phyloP scores from a whole-genome alignment of 1,140 invertebrate species.

The Lucilia sericata region DNA sequence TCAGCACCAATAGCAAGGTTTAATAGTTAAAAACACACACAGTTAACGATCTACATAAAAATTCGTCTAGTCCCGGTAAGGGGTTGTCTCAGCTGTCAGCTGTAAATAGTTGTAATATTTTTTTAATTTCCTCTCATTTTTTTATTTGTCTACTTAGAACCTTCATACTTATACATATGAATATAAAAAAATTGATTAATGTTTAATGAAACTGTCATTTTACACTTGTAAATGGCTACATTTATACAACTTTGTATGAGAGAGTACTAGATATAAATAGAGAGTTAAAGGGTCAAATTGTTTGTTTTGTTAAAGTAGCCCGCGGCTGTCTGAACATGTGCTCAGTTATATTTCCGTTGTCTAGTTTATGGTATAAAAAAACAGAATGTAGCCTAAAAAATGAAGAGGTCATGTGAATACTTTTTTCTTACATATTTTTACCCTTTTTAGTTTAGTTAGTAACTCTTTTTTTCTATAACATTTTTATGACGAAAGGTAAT shows the following conservation, averaged over 20 bases:
- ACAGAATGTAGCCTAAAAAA: not conserved
- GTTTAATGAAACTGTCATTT: slow-evolving; percentile 43
- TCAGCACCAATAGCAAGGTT: slow-evolving; percentile 7
- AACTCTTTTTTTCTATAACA: not conserved
- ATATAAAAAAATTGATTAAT: slow-evolving; percentile 25
- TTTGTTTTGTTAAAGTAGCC: slow-evolving; percentile 22
- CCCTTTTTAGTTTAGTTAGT: not conserved
- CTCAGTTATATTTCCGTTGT: slow-evolving; percentile 28
- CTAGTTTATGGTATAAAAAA: not conserved
- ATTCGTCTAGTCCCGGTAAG: not conserved
- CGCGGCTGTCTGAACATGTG: slow-evolving; percentile 32
- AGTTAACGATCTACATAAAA: not conserved
- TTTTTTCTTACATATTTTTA: not conserved
- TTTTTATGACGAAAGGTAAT: slow-evolving; percentile 34
- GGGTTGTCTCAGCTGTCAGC: slow-evolving; percentile 36
- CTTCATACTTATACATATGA: not conserved
- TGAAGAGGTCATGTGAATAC: slow-evolving; percentile 35
- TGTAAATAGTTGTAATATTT: slow-evolving; percentile 42
- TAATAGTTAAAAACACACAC: not conserved
- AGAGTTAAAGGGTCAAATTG: slow-evolving; percentile 39
- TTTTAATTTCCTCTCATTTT: slow-evolving; percentile 31
- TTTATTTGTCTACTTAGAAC: not conserved
- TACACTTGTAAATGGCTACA: slow-evolving; percentile 36
- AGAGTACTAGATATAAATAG: too few relatives aligned
- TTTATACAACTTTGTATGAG: not conserved